These are phyloP conservation scores for Hystrix cristata DNA, from an alignment of 2,113 vertebrate species.

Conservation along the genomic window DNA sequence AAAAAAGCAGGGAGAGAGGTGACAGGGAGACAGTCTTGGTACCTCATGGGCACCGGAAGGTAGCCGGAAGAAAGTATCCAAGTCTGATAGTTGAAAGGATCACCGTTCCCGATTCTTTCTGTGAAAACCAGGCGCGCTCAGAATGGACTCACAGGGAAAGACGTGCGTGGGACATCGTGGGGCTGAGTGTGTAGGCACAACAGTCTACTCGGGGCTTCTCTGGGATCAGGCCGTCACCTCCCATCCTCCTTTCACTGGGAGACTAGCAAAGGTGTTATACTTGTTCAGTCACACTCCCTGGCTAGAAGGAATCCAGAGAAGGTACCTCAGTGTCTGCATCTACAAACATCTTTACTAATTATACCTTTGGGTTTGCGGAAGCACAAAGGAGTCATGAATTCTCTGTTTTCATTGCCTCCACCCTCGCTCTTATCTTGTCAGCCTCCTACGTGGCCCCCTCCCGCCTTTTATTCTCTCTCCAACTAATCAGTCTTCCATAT, in stretches of 20 bases:
- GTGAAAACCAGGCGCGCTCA: background rate
- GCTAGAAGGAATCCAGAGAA: background rate
- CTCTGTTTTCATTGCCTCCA: background rate
- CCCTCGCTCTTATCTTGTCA: background rate
- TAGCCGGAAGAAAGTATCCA: background rate
- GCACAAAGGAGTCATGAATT: background rate
- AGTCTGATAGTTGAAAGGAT: background rate
- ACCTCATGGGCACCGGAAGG: too few species aligned
- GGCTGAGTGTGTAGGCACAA: too few species aligned
- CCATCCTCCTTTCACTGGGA: background rate
- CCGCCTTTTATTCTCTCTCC: background rate
- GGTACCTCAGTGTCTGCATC: background rate
- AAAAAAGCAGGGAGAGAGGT: background rate
- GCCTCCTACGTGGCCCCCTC: background rate
- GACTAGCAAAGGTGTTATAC: background rate
- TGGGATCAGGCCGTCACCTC: background rate
- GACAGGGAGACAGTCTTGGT: background rate
- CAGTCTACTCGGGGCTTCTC: background rate
- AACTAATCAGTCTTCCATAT: background rate
- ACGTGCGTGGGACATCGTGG: background rate
- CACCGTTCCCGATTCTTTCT: background rate
- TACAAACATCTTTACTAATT: background rate
- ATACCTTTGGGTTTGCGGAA: background rate
- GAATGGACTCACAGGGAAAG: background rate
- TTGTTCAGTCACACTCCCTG: background rate